Conservation (phyloP, 2,113 vertebrate species). For the Oceanodroma tethys region DNA sequence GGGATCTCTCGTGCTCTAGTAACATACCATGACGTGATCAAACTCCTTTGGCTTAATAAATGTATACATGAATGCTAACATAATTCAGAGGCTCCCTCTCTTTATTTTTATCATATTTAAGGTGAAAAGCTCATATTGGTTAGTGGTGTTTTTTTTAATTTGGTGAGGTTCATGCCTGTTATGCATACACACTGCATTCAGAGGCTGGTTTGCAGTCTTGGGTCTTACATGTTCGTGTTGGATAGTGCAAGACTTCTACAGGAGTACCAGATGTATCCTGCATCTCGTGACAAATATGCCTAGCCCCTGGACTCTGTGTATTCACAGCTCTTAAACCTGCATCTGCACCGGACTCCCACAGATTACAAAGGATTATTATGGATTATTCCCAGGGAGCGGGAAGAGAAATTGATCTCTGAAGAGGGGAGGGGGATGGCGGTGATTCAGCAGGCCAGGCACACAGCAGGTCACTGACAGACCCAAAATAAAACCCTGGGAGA, state of each 20-base stretch:
- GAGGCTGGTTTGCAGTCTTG: background rate
- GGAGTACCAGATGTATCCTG: background rate
- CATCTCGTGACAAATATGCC: background rate
- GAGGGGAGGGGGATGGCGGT: background rate
- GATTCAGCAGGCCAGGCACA: background rate
- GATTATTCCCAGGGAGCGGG: constrained; percentile 4
- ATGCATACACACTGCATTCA: background rate
- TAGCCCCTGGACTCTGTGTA: background rate
- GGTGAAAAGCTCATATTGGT: background rate
- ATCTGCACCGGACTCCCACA: background rate
- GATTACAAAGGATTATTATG: constrained; percentile 5
- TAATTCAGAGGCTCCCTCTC: background rate
- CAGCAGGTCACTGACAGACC: background rate
- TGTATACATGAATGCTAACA: constrained; percentile 22
- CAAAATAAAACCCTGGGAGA: background rate
- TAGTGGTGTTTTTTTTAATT: background rate
- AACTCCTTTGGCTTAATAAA: constrained; percentile 58
- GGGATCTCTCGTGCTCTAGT: background rate
- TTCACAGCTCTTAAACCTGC: background rate
- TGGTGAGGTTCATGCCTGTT: background rate
- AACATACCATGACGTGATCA: background rate
- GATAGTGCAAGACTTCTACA: background rate
- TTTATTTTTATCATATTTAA: background rate
- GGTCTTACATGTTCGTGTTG: background rate
- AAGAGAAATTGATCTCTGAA: background rate